These are phyloP conservation scores for Sesamia inferens DNA, from an alignment of 2,888 invertebrate species.

Conservation along the genomic window DNA sequence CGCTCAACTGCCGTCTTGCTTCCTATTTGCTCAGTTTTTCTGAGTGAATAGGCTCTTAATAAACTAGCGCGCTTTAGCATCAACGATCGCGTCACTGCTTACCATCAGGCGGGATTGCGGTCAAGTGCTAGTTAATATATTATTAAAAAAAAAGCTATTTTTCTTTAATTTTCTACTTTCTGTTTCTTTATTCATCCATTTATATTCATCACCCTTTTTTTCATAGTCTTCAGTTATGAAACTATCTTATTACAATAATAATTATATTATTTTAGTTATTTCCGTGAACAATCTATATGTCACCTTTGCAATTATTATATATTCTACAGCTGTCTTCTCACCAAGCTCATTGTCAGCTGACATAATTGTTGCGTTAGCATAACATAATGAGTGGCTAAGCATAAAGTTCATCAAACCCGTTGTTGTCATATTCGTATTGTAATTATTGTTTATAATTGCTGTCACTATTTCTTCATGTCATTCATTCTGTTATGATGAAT, in stretches of 20 bases:
- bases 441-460: constrained; percentile 50
- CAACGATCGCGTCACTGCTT: no score
- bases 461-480: constrained; percentile 25
- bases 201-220: background rate
- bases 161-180: background rate
- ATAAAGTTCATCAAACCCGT: constrained; percentile 50
- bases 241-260: background rate
- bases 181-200: background rate
- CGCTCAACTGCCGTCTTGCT: no score
- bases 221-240: background rate
- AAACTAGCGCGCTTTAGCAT: no score
- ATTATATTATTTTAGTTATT: background rate
- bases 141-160: no score
- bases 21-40: no score
- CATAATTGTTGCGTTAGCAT: constrained; percentile 40
- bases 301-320: constrained; percentile 4
- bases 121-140: no score
- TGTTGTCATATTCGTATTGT: constrained; percentile 45
- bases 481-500: constrained; percentile 9
- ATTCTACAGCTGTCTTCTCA: constrained; percentile 11
- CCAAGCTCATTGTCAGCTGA: constrained; percentile 53
- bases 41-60: no score
- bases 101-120: no score
- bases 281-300: background rate
- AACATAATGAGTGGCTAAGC: constrained; percentile 30